Percentiles rank a stretch among this genome's conserved stretches.
phyloP scores from a whole-genome alignment of 1,140 invertebrate species.

The Lasaia peninsularis region DNA sequence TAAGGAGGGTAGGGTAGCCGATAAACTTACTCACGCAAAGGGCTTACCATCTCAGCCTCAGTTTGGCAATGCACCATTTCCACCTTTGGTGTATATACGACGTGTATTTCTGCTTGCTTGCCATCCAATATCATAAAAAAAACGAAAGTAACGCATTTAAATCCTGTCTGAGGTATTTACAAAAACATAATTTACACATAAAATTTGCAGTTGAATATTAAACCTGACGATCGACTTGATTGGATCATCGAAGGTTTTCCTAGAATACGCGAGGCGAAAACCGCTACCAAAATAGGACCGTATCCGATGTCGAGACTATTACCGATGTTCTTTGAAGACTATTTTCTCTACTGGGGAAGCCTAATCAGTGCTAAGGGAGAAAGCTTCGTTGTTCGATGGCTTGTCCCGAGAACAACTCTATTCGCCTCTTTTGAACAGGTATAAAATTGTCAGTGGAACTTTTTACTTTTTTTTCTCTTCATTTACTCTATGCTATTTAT shows the following conservation, averaged over 20 bases:
- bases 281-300: slow-evolving; percentile 69
- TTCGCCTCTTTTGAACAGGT: slow-evolving; percentile 59
- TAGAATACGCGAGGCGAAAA: slow-evolving; percentile 71
- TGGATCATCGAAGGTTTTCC: slow-evolving; percentile 72
- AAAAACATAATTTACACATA: slow-evolving; percentile 12
- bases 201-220: slow-evolving; percentile 71
- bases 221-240: slow-evolving; percentile 68
- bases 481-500: too few relatives aligned
- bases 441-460: neutral
- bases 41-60: too few relatives aligned
- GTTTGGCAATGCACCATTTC: too few relatives aligned
- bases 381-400: slow-evolving; percentile 44
- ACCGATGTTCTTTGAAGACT: slow-evolving; percentile 77
- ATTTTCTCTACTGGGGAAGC: slow-evolving; percentile 85
- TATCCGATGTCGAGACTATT: slow-evolving; percentile 74
- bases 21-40: too few relatives aligned
- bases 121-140: too few relatives aligned
- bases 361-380: slow-evolving; percentile 41
- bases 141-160: too few relatives aligned
- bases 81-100: too few relatives aligned
- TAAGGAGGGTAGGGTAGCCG: too few relatives aligned
- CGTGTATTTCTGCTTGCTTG: too few relatives aligned
- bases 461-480: neutral
- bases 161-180: too few relatives aligned
- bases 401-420: slow-evolving; percentile 46